Evolutionary conservation across 2,113 vertebrate genomes (phyloP).

Genomic region (Dromiciops gliroides): DNA sequence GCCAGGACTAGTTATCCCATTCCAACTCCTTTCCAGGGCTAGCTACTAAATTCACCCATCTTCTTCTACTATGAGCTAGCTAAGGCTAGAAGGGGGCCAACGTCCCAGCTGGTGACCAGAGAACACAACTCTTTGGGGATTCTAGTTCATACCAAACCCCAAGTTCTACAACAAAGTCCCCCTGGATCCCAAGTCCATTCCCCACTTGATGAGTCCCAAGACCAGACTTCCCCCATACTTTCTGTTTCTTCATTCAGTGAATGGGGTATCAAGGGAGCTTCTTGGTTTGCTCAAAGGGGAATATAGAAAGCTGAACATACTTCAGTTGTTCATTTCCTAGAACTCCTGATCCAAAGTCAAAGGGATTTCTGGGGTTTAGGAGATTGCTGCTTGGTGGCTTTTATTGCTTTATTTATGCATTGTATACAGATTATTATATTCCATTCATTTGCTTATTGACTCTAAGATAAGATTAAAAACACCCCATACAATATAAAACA

Average conservation of each 20-base stretch:
- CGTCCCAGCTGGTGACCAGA: not conserved
- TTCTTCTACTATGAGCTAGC: not conserved
- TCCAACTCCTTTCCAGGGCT: not conserved
- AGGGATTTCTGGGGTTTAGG: not conserved
- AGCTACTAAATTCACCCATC: not conserved
- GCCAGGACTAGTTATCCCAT: not conserved
- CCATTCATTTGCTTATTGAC: not conserved
- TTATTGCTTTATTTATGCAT: not conserved
- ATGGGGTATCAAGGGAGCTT: not conserved
- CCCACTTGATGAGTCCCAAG: not conserved
- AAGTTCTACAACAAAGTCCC: not conserved
- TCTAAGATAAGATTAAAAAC: not conserved
- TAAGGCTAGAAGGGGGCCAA: not conserved
- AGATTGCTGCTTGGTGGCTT: not conserved
- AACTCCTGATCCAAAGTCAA: not conserved
- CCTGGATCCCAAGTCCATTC: not conserved
- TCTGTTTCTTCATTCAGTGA: not conserved
- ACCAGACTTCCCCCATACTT: not conserved
- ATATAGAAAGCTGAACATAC: not conserved
- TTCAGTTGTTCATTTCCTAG: not conserved
- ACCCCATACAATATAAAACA: not conserved
- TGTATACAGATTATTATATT: not conserved
- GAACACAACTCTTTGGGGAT: not conserved
- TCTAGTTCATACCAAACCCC: not conserved
- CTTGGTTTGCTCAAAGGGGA: not conserved